These are phyloP conservation scores for Conus ventricosus DNA, from an alignment of 1,140 invertebrate species.

Conservation along the genomic window DNA sequence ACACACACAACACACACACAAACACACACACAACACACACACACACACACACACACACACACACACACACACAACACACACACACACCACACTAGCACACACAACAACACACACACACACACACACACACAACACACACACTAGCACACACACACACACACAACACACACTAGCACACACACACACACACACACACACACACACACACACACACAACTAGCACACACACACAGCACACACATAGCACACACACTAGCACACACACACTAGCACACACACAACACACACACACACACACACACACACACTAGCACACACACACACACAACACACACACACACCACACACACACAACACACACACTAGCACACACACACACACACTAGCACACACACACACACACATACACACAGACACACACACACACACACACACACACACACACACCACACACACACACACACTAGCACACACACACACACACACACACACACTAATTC, in stretches of 20 bases:
- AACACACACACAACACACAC: conserved; percentile 16
- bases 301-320: too few relatives aligned
- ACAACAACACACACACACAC: not conserved
- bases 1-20: conserved; percentile 21
- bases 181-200: conserved; percentile 27
- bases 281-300: not conserved
- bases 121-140: not conserved
- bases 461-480: conserved; percentile 1
- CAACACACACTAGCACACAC: too few relatives aligned
- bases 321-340: not conserved
- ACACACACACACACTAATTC: not conserved
- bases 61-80: not conserved
- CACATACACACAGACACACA: not conserved
- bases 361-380: not conserved
- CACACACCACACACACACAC: not conserved
- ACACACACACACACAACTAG: conserved; percentile 4
- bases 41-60: conserved; percentile 20
- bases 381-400: not conserved
- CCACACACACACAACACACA: not conserved
- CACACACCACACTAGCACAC: not conserved
- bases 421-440: too few relatives aligned
- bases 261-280: not conserved
- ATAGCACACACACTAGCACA: not conserved
- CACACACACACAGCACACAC: conserved; percentile 32
- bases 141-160: conserved; percentile 3